Conservation (phyloP, 2,113 vertebrate species). For the Ceyx margarethae region DNA sequence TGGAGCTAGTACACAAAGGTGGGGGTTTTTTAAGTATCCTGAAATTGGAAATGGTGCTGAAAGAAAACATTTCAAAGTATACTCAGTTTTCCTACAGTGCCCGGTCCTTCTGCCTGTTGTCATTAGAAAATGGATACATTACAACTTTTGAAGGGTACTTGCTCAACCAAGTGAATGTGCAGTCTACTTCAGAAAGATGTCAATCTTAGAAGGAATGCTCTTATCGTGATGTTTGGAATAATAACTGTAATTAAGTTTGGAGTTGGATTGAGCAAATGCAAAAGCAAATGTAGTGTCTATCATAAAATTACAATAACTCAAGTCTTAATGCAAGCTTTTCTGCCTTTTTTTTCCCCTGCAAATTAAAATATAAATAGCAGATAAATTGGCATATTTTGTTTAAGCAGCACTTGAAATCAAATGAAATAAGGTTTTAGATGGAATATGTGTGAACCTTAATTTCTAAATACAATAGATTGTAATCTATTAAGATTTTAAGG, state of each 20-base stretch:
- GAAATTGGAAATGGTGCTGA: neutral
- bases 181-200: neutral
- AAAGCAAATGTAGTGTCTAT: neutral
- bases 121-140: neutral
- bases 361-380: neutral
- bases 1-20: neutral
- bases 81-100: neutral
- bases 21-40: neutral
- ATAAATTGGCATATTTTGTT: neutral
- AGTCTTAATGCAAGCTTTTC: neutral
- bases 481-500: neutral
- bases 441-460: neutral
- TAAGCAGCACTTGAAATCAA: neutral
- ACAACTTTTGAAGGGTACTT: neutral
- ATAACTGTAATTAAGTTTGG: neutral
- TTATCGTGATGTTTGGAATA: neutral
- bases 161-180: neutral
- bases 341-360: neutral
- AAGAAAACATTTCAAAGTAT: neutral
- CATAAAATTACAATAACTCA: neutral
- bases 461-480: neutral
- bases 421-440: neutral
- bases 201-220: neutral
- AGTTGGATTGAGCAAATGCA: neutral
- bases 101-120: neutral